These are phyloP conservation scores for Rhingia rostrata DNA, from an alignment of 2,888 invertebrate species.

Conservation along the genomic window DNA sequence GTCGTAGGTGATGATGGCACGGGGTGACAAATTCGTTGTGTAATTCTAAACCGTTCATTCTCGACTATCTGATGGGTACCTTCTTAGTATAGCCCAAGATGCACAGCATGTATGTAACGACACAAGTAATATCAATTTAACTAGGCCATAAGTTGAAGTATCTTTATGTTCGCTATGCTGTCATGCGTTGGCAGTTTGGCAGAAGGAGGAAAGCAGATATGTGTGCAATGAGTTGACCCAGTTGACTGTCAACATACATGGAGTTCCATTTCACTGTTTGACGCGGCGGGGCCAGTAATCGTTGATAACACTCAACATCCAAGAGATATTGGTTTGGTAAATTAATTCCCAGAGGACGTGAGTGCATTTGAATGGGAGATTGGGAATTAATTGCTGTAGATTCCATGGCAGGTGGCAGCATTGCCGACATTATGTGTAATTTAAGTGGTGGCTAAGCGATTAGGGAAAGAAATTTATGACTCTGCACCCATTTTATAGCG, in stretches of 20 bases:
- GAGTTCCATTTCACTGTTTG: conserved; percentile 64
- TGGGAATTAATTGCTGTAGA: conserved; percentile 65
- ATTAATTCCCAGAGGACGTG: conserved; percentile 38
- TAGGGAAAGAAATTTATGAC: conserved; percentile 61
- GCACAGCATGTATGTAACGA: conserved; percentile 5
- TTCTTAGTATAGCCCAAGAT: conserved; percentile 33
- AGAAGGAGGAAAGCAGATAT: conserved; percentile 42
- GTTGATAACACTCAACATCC: conserved; percentile 57
- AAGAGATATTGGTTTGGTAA: conserved; percentile 42
- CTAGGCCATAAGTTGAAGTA: conserved; percentile 67
- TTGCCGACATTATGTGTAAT: conserved; percentile 60
- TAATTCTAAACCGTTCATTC: conserved; percentile 54
- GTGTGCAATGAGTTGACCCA: conserved; percentile 67
- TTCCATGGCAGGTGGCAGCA: conserved; percentile 58
- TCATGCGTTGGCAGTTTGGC: conserved; percentile 52
- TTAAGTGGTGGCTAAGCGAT: conserved; percentile 60
- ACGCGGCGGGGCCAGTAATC: conserved; percentile 50
- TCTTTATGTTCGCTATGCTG: conserved; percentile 55
- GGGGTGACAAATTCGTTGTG: conserved; percentile 67
- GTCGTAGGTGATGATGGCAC: conserved; percentile 35
- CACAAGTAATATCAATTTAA: conserved; percentile 66
- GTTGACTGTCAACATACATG: conserved; percentile 61
- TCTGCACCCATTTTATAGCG: conserved; percentile 25
- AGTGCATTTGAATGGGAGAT: conserved; percentile 32
- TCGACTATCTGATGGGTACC: conserved; percentile 36